Conservation (phyloP, 2,113 vertebrate species). For the Oncorhynchus nerka region DNA sequence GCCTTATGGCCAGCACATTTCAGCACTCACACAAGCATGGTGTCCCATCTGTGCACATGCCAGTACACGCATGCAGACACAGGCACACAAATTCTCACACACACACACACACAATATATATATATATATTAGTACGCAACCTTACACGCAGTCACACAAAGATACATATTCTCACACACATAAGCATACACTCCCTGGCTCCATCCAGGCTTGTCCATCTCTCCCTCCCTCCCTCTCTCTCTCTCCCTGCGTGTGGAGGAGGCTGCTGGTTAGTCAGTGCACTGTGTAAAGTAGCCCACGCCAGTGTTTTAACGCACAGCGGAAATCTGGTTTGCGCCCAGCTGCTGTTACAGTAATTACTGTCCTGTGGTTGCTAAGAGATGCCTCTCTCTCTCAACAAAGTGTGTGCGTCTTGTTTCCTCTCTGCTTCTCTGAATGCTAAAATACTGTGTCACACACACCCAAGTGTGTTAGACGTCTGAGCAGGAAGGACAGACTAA, state of each 20-base stretch:
- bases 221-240: conserved; percentile 34
- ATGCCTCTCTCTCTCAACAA: conserved; percentile 71
- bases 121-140: not conserved
- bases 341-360: conserved; percentile 92
- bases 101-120: not conserved
- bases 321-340: conserved; percentile 91
- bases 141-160: conserved; percentile 25
- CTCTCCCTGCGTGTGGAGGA: conserved; percentile 73
- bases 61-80: conserved; percentile 10
- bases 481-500: conserved; percentile 57
- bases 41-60: conserved; percentile 33
- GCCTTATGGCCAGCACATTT: not conserved
- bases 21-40: conserved; percentile 17
- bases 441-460: conserved; percentile 26
- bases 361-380: conserved; percentile 91
- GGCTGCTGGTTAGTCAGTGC: conserved; percentile 76
- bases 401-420: conserved; percentile 42
- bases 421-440: not conserved
- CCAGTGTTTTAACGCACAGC: conserved; percentile 89
- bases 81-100: conserved; percentile 23
- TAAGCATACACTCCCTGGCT: not conserved
- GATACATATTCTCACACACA: conserved; percentile 26
- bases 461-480: conserved; percentile 31
- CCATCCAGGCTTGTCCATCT: conserved; percentile 11
- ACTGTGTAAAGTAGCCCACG: conserved; percentile 85